Conservation (phyloP, 1,140 invertebrate species). For the Meteorus sp. region DNA sequence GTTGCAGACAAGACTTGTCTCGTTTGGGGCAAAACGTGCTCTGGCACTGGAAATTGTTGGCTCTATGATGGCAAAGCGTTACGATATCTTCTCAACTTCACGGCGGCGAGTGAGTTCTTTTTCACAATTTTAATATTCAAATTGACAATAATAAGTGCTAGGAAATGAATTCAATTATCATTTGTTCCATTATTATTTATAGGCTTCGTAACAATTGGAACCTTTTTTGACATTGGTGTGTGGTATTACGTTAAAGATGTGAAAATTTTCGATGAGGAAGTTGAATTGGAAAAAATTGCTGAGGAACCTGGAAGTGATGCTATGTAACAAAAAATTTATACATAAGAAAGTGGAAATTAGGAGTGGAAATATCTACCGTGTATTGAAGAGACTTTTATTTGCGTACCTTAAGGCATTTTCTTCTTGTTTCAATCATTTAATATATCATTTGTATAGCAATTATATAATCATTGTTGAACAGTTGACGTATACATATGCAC, state of each 20-base stretch:
- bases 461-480: not conserved
- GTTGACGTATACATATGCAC: not conserved
- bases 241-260: conserved; percentile 72
- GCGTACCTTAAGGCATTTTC: conserved; percentile 23
- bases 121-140: not conserved
- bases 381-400: conserved; percentile 45
- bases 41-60: conserved; percentile 74
- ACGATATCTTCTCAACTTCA: conserved; percentile 69
- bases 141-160: not conserved
- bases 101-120: conserved; percentile 62
- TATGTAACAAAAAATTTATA: not conserved
- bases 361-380: conserved; percentile 16
- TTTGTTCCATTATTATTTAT: not conserved
- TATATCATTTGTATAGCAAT: not conserved
- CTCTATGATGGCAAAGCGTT: conserved; percentile 68
- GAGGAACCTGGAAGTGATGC: conserved; percentile 49
- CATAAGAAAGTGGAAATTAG: conserved; percentile 5
- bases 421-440: not conserved
- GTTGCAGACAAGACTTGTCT: conserved; percentile 67
- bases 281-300: conserved; percentile 58
- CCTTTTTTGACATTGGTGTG: conserved; percentile 67
- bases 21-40: conserved; percentile 75
- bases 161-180: too few relatives aligned
- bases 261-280: conserved; percentile 72
- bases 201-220: conserved; percentile 67